Conservation (phyloP, 1,140 invertebrate species). For the Lasioglossum albipes region DNA sequence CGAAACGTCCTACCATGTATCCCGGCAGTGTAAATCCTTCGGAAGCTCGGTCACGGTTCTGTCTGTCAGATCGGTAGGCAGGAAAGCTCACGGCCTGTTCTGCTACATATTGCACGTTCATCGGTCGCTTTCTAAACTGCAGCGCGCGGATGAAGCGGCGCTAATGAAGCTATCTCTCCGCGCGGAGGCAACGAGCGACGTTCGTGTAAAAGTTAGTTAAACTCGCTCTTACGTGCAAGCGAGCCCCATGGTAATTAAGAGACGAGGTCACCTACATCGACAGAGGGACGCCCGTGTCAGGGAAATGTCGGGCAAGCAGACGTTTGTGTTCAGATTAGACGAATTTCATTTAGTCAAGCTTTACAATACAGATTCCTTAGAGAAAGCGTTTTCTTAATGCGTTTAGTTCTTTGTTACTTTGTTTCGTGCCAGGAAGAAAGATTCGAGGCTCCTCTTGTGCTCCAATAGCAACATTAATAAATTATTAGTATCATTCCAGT, state of each 20-base stretch:
- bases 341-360: no score
- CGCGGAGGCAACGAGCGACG: conserved; percentile 12
- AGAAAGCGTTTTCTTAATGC: no score
- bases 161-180: conserved; percentile 74
- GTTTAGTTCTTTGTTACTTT: no score
- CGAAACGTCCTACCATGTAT: no score
- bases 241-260: conserved; percentile 72
- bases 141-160: conserved; percentile 67
- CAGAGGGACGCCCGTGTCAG: conserved; percentile 47
- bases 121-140: conserved; percentile 71
- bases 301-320: conserved; percentile 61
- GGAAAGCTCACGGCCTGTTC: conserved; percentile 18
- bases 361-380: no score
- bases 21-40: no score
- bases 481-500: no score
- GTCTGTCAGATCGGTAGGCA: not conserved
- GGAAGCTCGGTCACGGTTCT: no score
- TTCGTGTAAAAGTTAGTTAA: conserved; percentile 73
- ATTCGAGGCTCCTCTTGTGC: no score
- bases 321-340: conserved; percentile 47
- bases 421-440: no score
- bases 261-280: conserved; percentile 75
- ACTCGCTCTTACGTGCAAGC: conserved; percentile 56
- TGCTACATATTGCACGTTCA: conserved; percentile 61
- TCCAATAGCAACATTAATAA: no score